These are phyloP conservation scores for Temnothorax curvispinosus DNA, from an alignment of 1,140 invertebrate genomes.

Conservation along the genomic window DNA sequence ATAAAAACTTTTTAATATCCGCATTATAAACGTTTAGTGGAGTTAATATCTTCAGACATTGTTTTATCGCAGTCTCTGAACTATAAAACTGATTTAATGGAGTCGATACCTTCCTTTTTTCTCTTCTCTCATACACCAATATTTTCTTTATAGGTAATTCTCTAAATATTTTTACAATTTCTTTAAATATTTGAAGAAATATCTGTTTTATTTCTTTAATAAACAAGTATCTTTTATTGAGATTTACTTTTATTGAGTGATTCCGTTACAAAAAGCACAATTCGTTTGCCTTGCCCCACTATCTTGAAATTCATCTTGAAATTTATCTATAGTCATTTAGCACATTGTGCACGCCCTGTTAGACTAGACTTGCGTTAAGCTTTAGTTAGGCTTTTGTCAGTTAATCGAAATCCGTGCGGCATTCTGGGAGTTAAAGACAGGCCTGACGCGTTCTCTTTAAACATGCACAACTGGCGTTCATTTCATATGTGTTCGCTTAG, in stretches of 20 bases:
- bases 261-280: neutral
- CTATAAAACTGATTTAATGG: neutral
- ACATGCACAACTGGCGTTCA: neutral
- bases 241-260: neutral
- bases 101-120: neutral
- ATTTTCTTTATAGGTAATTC: neutral
- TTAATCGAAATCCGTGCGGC: neutral
- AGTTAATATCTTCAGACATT: neutral
- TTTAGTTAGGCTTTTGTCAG: neutral
- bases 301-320: neutral
- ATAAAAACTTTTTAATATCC: neutral
- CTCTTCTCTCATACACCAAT: neutral
- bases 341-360: neutral
- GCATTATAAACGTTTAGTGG: neutral
- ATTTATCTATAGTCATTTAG: neutral
- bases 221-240: neutral
- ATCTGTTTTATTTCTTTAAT: neutral
- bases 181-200: neutral
- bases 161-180: neutral
- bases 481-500: slow-evolving; percentile 31
- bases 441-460: slow-evolving; percentile 21
- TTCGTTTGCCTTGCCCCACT: neutral
- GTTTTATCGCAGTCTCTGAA: neutral
- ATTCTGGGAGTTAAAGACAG: neutral
- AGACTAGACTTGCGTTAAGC: neutral